Base-by-base conservation (phyloP, 2,888 invertebrate species). In the Cyaniris semiargus region DNA sequence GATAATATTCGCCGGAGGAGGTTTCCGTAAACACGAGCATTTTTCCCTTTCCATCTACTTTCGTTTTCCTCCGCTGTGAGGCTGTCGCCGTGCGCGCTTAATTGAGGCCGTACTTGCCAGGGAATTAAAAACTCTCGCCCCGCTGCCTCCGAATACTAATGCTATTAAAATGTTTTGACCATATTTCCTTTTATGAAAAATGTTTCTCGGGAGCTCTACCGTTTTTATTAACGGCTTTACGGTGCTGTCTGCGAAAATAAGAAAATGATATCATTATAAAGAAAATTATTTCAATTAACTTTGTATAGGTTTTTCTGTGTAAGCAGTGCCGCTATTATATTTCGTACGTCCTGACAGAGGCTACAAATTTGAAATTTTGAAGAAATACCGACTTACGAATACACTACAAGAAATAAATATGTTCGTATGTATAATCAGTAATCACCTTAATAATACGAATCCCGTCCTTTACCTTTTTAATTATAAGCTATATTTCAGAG, bases 1-100 rank as follows among this genome's bases (percentile, higher is more conserved):
- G 92, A 93, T 93, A 90, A 93, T 93, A 93, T 93, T 93, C 91
- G 92, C 91, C 90, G 86, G 91, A 90, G 91, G 90, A 91, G 92
- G 89, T 92, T 93, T 92, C 90, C 91, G 90, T 91, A 93, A 94
- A 93, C 92, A 92, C 88, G 89, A 86, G 86, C 89, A 90, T 90
- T 88, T 88, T 91, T 92, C 89, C 89, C 48, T 74, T 23, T 74
- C 89, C 89, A 88, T 89, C 89, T 89, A 85, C 90, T 89, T 89
- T 88, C 88, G 89, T 88, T 90, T 91, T 89, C 86, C 88, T 89
- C 88, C 87, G 53, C 85, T 89, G 90, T 90, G 90, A 90, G 91
- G 89, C 90, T 90, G 91, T 91, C 90, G 74, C 74, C 44, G 18
- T 66, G 90, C 89, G 86, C 88, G 90, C 92, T 94, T 93, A 94